Conservation (phyloP, 2,113 vertebrate species). For the Typhlomys cinereus region DNA sequence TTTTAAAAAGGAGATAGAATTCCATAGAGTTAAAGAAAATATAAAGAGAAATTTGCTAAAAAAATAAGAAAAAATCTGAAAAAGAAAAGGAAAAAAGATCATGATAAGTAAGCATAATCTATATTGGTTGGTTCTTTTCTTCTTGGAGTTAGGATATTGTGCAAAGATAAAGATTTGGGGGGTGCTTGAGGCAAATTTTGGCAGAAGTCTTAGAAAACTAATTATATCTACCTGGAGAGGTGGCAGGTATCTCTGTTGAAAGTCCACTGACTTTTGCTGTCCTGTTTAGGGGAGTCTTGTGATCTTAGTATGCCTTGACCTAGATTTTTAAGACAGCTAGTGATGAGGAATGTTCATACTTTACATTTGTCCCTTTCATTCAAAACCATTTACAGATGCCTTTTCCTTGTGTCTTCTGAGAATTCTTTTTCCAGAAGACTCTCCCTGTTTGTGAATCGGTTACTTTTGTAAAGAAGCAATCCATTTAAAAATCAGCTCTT, state of each 20-base stretch:
- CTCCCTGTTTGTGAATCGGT: slow-evolving; percentile 54
- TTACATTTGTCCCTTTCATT: slow-evolving; percentile 38
- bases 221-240: neutral
- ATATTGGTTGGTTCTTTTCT: neutral
- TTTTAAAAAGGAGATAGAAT: too few species aligned
- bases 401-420: slow-evolving; percentile 41
- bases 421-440: neutral
- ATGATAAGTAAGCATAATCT: neutral
- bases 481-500: slow-evolving; percentile 38
- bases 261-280: neutral
- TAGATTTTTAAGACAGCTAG: slow-evolving; percentile 7
- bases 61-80: too few species aligned
- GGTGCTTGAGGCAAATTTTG: neutral
- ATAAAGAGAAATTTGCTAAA: too few species aligned
- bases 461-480: neutral
- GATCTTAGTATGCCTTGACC: neutral
- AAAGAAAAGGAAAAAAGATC: neutral
- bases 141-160: neutral
- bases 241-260: neutral
- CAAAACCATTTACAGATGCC: slow-evolving; percentile 15
- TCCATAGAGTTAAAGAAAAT: too few species aligned
- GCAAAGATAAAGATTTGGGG: neutral
- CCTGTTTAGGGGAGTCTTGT: neutral
- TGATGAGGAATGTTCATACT: slow-evolving; percentile 22
- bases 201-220: neutral